Percentiles rank a stretch among this genome's conserved stretches.
Conservation (phyloP, 2,797 vertebrate species). For the Melanotaenia boesemani region DNA sequence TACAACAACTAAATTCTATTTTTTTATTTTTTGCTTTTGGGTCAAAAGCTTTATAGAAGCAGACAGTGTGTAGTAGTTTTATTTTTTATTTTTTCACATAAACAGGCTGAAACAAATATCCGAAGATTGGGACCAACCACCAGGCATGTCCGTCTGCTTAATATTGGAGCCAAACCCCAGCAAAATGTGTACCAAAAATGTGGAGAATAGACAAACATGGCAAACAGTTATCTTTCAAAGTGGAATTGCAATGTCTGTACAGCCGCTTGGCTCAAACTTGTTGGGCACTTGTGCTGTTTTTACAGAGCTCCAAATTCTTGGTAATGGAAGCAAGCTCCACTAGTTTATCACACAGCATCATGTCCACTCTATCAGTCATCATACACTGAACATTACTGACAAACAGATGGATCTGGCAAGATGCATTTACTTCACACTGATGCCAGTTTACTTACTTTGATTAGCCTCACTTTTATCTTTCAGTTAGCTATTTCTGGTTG, state of each 20-base stretch:
- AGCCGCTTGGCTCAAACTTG: slow-evolving; percentile 37
- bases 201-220: not conserved
- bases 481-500: slow-evolving; percentile 19
- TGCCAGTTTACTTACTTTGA: slow-evolving; percentile 55
- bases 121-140: not conserved
- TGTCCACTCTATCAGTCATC: slow-evolving; percentile 55
- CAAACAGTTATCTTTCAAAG: not conserved
- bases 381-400: slow-evolving; percentile 56
- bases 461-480: slow-evolving; percentile 47
- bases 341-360: slow-evolving; percentile 25
- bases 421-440: slow-evolving; percentile 32
- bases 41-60: not conserved
- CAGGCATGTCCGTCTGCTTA: slow-evolving; percentile 1
- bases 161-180: slow-evolving; percentile 3
- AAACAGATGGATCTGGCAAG: slow-evolving; percentile 65
- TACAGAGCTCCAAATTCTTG: slow-evolving; percentile 55
- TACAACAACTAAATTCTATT: too few species aligned
- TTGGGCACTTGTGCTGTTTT: slow-evolving; percentile 36
- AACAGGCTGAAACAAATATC: not conserved
- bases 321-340: slow-evolving; percentile 30
- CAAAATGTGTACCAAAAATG: not conserved
- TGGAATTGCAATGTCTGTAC: slow-evolving; percentile 14
- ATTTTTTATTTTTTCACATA: not conserved
- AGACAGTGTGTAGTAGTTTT: not conserved
- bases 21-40: not conserved